These are phyloP conservation scores for Hypanus sabinus DNA, from an alignment of 2,113 vertebrate species.

Conservation along the genomic window DNA sequence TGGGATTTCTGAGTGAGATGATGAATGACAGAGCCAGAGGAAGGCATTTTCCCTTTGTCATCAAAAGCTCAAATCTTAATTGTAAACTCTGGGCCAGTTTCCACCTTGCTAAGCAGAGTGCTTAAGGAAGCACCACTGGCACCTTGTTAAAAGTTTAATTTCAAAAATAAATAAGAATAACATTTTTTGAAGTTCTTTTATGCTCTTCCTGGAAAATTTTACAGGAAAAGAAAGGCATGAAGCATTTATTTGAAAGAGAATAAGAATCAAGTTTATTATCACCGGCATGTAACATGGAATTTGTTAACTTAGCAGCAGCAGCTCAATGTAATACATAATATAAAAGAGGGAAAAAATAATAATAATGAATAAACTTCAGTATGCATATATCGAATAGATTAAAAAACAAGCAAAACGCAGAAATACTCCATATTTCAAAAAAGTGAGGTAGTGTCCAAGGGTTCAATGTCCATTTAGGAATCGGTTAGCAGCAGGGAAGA, in stretches of 20 bases:
- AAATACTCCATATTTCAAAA: too few relatives aligned
- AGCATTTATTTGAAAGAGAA: neutral
- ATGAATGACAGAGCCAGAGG: neutral
- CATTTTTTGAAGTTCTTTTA: neutral
- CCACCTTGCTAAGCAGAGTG: neutral
- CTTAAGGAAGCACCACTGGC: neutral
- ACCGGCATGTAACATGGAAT: too few relatives aligned
- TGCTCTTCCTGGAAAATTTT: neutral
- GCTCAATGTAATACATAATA: too few relatives aligned
- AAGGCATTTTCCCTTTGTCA: neutral
- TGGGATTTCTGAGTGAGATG: neutral
- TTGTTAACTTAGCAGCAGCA: too few relatives aligned
- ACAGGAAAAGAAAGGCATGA: neutral
- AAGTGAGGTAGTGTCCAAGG: too few relatives aligned
- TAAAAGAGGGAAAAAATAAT: too few relatives aligned
- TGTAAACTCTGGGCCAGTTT: neutral
- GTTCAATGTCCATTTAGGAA: too few relatives aligned
- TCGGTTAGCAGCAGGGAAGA: too few relatives aligned
- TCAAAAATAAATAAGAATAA: neutral
- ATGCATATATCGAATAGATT: too few relatives aligned
- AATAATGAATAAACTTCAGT: too few relatives aligned
- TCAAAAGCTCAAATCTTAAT: neutral
- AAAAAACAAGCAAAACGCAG: too few relatives aligned
- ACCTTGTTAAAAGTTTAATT: slow-evolving; percentile 10
- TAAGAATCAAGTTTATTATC: too few relatives aligned